phyloP scores from a whole-genome alignment of 1,140 invertebrate species.

The Bicyclus anynana region DNA sequence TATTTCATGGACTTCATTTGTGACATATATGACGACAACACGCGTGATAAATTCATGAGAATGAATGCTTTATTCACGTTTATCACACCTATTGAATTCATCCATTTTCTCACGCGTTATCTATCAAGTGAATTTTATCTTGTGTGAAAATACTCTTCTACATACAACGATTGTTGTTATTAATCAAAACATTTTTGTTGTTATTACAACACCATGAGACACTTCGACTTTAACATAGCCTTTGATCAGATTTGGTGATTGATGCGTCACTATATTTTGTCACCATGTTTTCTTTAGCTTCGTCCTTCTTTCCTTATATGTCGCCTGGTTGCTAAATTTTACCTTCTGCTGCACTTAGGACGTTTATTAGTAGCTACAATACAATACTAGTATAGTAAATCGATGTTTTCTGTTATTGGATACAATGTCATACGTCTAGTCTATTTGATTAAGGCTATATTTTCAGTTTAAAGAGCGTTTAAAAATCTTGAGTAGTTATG shows the following conservation, averaged over 20 bases:
- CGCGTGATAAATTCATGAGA: background rate
- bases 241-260: background rate
- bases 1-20: background rate
- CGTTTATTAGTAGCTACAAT: too few relatives aligned
- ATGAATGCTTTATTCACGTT: background rate
- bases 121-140: conserved; percentile 18
- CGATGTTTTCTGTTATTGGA: too few relatives aligned
- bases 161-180: background rate
- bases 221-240: background rate
- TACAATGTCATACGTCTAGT: too few relatives aligned
- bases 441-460: too few relatives aligned
- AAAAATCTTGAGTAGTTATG: too few relatives aligned
- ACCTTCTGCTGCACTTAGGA: too few relatives aligned
- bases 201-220: background rate
- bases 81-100: conserved; percentile 18
- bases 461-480: too few relatives aligned
- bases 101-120: conserved; percentile 37
- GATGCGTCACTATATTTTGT: background rate
- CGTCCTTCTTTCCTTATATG: background rate
- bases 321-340: background rate
- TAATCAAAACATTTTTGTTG: background rate
- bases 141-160: conserved; percentile 22
- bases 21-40: background rate
- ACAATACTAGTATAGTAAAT: too few relatives aligned
- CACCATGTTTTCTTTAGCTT: background rate